These are phyloP conservation scores for Heliconius ethilla DNA, from an alignment of 2,888 invertebrate species.

Conservation along the genomic window DNA sequence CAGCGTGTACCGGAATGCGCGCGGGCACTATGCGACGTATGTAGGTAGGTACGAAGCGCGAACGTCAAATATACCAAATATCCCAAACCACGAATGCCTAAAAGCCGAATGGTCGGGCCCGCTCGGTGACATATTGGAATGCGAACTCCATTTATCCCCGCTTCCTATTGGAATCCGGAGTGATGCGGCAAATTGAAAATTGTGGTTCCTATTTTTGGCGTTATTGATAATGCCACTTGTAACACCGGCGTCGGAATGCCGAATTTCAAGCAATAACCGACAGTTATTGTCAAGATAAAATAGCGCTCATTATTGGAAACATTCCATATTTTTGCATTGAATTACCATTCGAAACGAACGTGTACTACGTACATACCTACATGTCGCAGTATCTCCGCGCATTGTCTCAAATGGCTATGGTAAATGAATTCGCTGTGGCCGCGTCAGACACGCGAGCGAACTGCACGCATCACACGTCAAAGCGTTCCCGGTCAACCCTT, in stretches of 20 bases:
- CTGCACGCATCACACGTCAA: conserved; percentile 73
- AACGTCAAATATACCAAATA: conserved; percentile 53
- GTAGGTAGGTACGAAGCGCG: conserved; percentile 49
- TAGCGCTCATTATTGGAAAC: conserved; percentile 41
- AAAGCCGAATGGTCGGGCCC: conserved; percentile 74
- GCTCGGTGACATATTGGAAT: conserved; percentile 81
- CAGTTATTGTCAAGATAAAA: conserved; percentile 47
- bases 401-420: conserved; percentile 28
- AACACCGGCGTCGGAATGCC: conserved; percentile 51
- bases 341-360: conserved; percentile 23
- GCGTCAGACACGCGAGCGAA: conserved; percentile 38
- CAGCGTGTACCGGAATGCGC: conserved; percentile 65
- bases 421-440: conserved; percentile 41
- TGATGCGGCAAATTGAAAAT: conserved; percentile 81
- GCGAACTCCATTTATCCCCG: conserved; percentile 80
- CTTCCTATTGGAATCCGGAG: conserved; percentile 82
- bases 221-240: conserved; percentile 76
- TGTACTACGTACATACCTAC: not conserved
- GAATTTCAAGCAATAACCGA: conserved; percentile 51
- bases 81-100: conserved; percentile 70
- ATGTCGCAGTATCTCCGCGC: not conserved
- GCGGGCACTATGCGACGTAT: conserved; percentile 66
- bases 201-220: conserved; percentile 78
- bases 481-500: conserved; percentile 67
- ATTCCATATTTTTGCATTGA: conserved; percentile 32